Evolutionary conservation across 37 sponge, comb jelly and placozoan genomes (phyloP).

Genomic region (Geodia barretti): DNA sequence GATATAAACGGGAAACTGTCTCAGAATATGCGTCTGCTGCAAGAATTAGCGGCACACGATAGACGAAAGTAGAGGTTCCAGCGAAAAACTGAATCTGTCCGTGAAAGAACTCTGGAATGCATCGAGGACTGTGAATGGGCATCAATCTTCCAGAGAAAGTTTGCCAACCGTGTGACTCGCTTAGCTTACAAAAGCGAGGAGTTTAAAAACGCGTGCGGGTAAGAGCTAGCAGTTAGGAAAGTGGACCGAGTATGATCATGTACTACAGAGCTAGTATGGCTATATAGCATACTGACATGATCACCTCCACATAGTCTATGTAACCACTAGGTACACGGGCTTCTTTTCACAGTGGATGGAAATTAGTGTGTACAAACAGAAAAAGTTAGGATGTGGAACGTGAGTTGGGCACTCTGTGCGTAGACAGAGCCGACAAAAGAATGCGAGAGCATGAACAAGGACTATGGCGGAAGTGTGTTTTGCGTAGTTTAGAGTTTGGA

Average conservation of each 20-base stretch:
- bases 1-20: neutral
- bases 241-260: constrained; percentile 6
- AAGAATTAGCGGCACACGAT: neutral
- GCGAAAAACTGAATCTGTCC: constrained; percentile 33
- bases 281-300: constrained; percentile 57
- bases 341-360: neutral
- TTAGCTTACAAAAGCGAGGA: constrained; percentile 2
- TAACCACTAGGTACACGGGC: constrained; percentile 24
- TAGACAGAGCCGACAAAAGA: constrained; percentile 33
- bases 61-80: constrained; percentile 42
- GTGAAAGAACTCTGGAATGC: constrained; percentile 41
- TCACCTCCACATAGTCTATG: constrained; percentile 1
- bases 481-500: too few species aligned
- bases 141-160: constrained; percentile 5
- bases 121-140: constrained; percentile 36
- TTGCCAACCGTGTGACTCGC: constrained; percentile 17
- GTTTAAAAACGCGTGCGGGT: constrained; percentile 32
- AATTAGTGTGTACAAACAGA: neutral
- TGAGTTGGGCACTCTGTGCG: constrained; percentile 33
- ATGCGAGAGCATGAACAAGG: constrained; percentile 24
- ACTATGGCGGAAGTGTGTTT: too few species aligned
- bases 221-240: constrained; percentile 17
- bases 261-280: constrained; percentile 2
- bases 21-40: neutral
- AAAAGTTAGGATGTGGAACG: constrained; percentile 23